Evolutionary conservation across 2,113 vertebrate species (phyloP).

Genomic region (Xiphophorus couchianus): DNA sequence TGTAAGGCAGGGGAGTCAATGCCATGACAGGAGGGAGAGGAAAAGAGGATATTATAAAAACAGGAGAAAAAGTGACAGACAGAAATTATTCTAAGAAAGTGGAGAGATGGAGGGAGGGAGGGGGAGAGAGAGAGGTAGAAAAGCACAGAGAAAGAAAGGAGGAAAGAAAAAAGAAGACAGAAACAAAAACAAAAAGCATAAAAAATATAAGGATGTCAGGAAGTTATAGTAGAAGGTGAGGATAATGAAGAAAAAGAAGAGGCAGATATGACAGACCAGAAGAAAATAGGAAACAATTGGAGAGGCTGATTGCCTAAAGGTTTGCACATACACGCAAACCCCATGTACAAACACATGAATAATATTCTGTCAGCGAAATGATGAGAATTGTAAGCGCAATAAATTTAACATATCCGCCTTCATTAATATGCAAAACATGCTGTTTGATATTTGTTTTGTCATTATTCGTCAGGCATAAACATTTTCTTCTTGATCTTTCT

Average conservation of each 20-base stretch:
- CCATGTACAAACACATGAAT: no score
- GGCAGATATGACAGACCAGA: background rate
- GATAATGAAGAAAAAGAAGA: background rate
- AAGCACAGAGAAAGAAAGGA: background rate
- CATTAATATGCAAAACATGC: no score
- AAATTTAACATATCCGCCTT: no score
- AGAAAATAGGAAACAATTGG: background rate
- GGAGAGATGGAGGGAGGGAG: background rate
- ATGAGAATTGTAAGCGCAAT: no score
- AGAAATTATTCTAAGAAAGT: background rate
- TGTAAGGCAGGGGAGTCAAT: background rate
- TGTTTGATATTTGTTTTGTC: no score
- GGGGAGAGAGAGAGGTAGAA: background rate
- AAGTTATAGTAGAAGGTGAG: background rate
- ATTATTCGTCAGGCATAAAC: no score
- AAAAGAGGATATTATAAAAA: background rate
- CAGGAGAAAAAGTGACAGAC: background rate
- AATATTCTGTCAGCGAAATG: no score
- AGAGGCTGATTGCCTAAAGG: no score
- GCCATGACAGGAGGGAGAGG: background rate
- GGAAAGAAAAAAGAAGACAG: background rate
- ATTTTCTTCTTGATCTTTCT: no score
- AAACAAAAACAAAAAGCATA: no score
- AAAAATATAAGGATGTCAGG: no score
- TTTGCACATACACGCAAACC: no score